These are phyloP conservation scores for Plectrocnemia conspersa DNA, from an alignment of 1,140 invertebrate genomes.

Conservation along the genomic window DNA sequence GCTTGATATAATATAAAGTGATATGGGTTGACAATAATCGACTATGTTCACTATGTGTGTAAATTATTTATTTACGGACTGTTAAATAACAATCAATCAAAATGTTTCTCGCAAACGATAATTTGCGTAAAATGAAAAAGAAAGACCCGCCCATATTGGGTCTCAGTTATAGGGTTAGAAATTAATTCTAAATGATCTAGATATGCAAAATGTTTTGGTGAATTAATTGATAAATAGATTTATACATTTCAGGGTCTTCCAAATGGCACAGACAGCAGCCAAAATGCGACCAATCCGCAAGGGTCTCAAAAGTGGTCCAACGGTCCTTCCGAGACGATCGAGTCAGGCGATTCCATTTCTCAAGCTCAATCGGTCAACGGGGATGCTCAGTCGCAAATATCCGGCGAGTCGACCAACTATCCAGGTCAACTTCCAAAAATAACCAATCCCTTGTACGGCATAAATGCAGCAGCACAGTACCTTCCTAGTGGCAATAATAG, in stretches of 20 bases:
- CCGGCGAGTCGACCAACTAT: conserved; percentile 31
- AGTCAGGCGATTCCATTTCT: conserved; percentile 11
- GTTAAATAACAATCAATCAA: too few relatives aligned
- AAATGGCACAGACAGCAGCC: conserved; percentile 53
- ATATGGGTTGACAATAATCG: too few relatives aligned
- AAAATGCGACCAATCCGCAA: conserved; percentile 50
- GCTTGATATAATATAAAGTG: too few relatives aligned
- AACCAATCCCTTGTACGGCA: conserved; percentile 48
- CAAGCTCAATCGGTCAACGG: conserved; percentile 24
- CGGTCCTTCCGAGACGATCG: conserved; percentile 45
- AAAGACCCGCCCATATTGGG: conserved; percentile 47
- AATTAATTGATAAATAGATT: too few relatives aligned
- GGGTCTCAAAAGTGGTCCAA: conserved; percentile 44
- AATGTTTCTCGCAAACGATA: conserved; percentile 52
- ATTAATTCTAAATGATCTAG: conserved; percentile 2
- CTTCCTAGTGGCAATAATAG: conserved; percentile 38
- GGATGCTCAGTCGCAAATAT: conserved; percentile 31
- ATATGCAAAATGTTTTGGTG: conserved; percentile 7
- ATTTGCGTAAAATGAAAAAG: conserved; percentile 47
- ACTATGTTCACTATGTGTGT: too few relatives aligned
- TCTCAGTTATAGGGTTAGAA: conserved; percentile 48
- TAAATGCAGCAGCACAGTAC: conserved; percentile 49
- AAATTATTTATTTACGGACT: too few relatives aligned
- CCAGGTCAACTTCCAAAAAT: conserved; percentile 38
- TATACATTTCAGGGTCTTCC: conserved; percentile 43